A percentile compares a stretch with the other conserved stretches of the same genome.
phyloP scores from a whole-genome alignment of 1,140 invertebrate species.

The Dermatophagoides farinae region DNA sequence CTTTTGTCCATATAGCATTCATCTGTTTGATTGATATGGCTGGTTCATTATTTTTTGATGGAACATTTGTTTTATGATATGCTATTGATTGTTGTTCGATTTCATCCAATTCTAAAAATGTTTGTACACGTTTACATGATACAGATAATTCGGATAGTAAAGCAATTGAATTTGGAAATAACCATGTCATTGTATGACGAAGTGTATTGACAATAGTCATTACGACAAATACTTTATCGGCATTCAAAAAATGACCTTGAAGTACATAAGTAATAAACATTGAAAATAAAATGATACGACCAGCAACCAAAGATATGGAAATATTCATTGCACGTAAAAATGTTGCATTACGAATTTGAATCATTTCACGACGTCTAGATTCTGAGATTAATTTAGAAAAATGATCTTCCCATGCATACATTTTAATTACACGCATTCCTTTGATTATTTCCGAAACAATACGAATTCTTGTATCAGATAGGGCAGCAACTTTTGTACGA shows the following conservation, averaged over 20 bases:
- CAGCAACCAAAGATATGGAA: conserved; percentile 26
- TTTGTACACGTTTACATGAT: conserved; percentile 8
- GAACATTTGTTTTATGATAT: neutral
- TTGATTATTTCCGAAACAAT: conserved; percentile 80
- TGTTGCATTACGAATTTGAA: conserved; percentile 40
- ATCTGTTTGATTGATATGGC: neutral
- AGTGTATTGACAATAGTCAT: conserved; percentile 40
- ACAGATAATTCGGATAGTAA: conserved; percentile 7
- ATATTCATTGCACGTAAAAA: conserved; percentile 45
- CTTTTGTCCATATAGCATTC: neutral
- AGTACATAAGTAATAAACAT: conserved; percentile 44
- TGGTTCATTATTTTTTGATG: neutral
- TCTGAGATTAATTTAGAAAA: conserved; percentile 42
- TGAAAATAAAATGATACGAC: conserved; percentile 47
- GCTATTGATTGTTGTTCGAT: neutral
- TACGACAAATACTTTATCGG: conserved; percentile 53
- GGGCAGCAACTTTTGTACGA: conserved; percentile 1
- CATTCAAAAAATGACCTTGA: conserved; percentile 39
- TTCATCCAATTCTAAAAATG: conserved; percentile 6
- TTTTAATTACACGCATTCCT: conserved; percentile 61
- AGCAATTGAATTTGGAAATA: conserved; percentile 7
- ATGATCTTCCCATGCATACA: conserved; percentile 58
- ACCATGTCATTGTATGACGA: conserved; percentile 30
- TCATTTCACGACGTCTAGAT: conserved; percentile 39
- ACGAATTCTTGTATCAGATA: conserved; percentile 14